These are phyloP conservation scores for Eretmocerus hayati DNA, from an alignment of 2,888 invertebrate genomes.

Conservation along the genomic window DNA sequence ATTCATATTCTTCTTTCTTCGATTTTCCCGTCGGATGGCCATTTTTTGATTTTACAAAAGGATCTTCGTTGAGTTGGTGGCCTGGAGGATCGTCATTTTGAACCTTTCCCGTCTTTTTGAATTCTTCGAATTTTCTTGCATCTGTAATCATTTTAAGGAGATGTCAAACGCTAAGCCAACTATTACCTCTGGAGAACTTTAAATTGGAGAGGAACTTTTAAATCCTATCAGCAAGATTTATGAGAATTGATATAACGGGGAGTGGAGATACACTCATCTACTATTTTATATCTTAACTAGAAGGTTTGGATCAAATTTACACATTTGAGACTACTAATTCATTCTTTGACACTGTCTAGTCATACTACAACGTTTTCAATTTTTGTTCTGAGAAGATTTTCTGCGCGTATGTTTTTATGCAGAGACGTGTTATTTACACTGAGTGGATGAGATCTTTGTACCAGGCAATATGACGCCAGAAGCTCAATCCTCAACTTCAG, in stretches of 20 bases:
- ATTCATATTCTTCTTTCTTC: conserved; percentile 27
- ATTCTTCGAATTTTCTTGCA: conserved; percentile 64
- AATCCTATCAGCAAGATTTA: conserved; percentile 14
- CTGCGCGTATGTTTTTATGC: too few relatives aligned
- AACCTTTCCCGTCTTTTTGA: conserved; percentile 50
- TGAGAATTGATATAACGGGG: conserved; percentile 3
- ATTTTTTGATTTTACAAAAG: conserved; percentile 29
- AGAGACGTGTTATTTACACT: too few relatives aligned
- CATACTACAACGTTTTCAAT: too few relatives aligned
- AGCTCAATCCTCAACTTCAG: too few relatives aligned
- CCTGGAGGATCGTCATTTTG: conserved; percentile 9
- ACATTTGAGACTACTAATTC: too few relatives aligned
- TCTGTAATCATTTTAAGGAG: conserved; percentile 51
- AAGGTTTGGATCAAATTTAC: too few relatives aligned
- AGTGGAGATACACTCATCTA: too few relatives aligned
- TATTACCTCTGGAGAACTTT: conserved; percentile 15
- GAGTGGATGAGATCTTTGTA: too few relatives aligned
- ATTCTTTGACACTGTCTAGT: too few relatives aligned
- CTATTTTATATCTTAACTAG: too few relatives aligned
- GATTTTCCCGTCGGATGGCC: conserved; percentile 25
- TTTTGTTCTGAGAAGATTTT: too few relatives aligned
- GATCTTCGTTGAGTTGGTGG: conserved; percentile 25
- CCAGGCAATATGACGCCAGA: too few relatives aligned
- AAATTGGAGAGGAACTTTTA: conserved; percentile 28
- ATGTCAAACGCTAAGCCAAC: conserved; percentile 36